Base-by-base conservation (phyloP, 2,797 vertebrate species). In the Todus mexicanus region DNA sequence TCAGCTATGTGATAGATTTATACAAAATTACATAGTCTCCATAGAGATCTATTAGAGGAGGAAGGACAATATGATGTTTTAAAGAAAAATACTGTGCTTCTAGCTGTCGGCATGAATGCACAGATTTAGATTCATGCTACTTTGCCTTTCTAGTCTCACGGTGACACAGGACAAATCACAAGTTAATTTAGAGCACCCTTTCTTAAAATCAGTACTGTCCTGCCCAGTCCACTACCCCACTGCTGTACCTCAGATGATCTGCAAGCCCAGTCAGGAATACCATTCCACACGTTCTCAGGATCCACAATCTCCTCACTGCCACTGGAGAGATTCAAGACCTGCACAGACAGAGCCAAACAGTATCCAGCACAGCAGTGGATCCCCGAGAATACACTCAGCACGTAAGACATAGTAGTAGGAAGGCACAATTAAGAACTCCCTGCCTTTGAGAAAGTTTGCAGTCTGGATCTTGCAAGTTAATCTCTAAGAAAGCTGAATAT, bases 211-310 rank as follows among this genome's bases (percentile, higher is more conserved):
- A 3, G 11, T 21, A 35, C 15, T 51, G 48, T 56, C 22, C 68
- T 82, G 8, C 38, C 63, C 29, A 82, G 40, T 13, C 56, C 42
- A 26, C 14, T 26, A 5, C 19, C 23, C 74, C 31, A 53, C 29
- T 38, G 7, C 68, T 47, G 11, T 97, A 98, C 97, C 96, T 97
- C 93, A 56, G 93, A 40, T 10, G 94, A 68, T 40, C 51, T 72
- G 66, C 5, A 54, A 74, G 93, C 81, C 53, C 48, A 11, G 22
- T 94, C 94, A 80, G 97, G 97, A 92, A 97, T 95, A 47, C 95
- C 69, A 0, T 97, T 97, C 98, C 98, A 98, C 65, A 98, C 96
- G 3, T 98, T 96, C 91, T 97, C 94, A 9, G 97, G 98, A 75
- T 93, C 95, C 64, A 98, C 96, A 9, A 83, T 74, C 91, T 98